phyloP scores from a whole-genome alignment of 2,888 invertebrate species.

The Chloroclystis v-ata region DNA sequence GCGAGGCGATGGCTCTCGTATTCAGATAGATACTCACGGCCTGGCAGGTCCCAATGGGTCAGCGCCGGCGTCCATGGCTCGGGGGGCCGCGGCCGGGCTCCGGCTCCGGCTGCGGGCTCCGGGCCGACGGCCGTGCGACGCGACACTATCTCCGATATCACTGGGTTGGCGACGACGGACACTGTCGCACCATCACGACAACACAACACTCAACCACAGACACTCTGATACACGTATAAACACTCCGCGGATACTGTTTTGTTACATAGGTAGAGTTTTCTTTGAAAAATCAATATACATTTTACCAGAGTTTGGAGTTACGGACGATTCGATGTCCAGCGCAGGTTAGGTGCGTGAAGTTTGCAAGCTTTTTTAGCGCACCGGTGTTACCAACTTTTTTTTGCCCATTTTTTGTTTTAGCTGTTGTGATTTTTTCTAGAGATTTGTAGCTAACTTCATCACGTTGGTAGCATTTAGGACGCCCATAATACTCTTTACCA shows the following conservation, averaged over 20 bases:
- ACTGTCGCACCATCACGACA: constrained; percentile 75
- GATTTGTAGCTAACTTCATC: constrained; percentile 69
- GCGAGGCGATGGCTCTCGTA: constrained; percentile 58
- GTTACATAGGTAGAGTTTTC: constrained; percentile 79
- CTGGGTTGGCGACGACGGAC: constrained; percentile 71
- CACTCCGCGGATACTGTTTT: constrained; percentile 77
- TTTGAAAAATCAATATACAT: constrained; percentile 80
- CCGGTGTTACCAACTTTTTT: constrained; percentile 79
- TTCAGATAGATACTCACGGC: constrained; percentile 73
- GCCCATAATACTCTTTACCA: constrained; percentile 51
- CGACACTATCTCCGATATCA: constrained; percentile 75
- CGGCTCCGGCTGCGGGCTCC: constrained; percentile 71
- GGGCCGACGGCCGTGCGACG: constrained; percentile 73
- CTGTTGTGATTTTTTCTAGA: constrained; percentile 74
- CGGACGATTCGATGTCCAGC: constrained; percentile 79
- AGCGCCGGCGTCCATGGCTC: constrained; percentile 72
- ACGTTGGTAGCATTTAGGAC: constrained; percentile 55
- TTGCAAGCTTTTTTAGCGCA: constrained; percentile 80
- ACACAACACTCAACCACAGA: constrained; percentile 71
- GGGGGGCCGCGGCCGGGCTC: constrained; percentile 59
- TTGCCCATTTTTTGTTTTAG: constrained; percentile 77
- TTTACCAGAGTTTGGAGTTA: constrained; percentile 76
- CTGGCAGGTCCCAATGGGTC: constrained; percentile 74
- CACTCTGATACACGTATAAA: constrained; percentile 73
- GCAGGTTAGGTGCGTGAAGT: constrained; percentile 79